Percentiles rank a stretch among this genome's conserved stretches.
These are phyloP conservation scores for Tenualosa thibaudeaui DNA, from an alignment of 2,797 vertebrate species.

Conservation along the genomic window DNA sequence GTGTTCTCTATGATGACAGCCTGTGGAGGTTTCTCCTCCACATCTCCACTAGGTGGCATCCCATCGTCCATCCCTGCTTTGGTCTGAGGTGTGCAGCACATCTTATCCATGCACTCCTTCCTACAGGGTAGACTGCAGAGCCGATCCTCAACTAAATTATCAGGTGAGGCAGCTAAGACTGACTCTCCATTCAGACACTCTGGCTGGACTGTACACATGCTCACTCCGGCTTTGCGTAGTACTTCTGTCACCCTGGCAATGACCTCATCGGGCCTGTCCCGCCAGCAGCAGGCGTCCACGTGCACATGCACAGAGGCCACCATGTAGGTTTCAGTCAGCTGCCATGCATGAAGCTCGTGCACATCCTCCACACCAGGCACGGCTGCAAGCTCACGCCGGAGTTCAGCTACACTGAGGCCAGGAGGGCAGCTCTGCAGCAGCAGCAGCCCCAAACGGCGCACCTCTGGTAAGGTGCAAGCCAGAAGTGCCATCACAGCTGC, in stretches of 20 bases:
- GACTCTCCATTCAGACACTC: slow-evolving; percentile 50
- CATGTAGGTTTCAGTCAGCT: slow-evolving; percentile 58
- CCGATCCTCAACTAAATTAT: slow-evolving; percentile 22
- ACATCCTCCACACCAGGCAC: slow-evolving; percentile 70
- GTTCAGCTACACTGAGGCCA: slow-evolving; percentile 57
- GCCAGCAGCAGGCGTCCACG: slow-evolving; percentile 49
- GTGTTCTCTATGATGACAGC: slow-evolving; percentile 65
- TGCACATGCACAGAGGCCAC: slow-evolving; percentile 77
- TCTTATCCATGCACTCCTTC: slow-evolving; percentile 58
- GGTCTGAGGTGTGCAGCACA: slow-evolving; percentile 65
- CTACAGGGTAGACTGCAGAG: slow-evolving; percentile 68
- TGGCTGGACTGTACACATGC: slow-evolving; percentile 74
- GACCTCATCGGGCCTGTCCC: slow-evolving; percentile 55
- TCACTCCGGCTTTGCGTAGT: slow-evolving; percentile 65
- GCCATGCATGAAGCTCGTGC: slow-evolving; percentile 79
- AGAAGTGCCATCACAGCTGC: slow-evolving; percentile 62
- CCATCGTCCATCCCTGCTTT: not conserved
- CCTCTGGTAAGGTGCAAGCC: slow-evolving; percentile 56
- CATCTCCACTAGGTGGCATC: slow-evolving; percentile 50
- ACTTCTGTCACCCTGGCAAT: slow-evolving; percentile 63
- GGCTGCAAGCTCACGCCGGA: slow-evolving; percentile 56
- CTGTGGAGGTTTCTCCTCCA: slow-evolving; percentile 43
- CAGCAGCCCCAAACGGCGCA: slow-evolving; percentile 63
- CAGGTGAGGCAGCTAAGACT: not conserved
- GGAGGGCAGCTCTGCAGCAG: slow-evolving; percentile 70